Evolutionary conservation across 2,113 vertebrate species (phyloP), one percentile per base, ranked within the genome.

Genomic region (Pseudonaja textilis): DNA sequence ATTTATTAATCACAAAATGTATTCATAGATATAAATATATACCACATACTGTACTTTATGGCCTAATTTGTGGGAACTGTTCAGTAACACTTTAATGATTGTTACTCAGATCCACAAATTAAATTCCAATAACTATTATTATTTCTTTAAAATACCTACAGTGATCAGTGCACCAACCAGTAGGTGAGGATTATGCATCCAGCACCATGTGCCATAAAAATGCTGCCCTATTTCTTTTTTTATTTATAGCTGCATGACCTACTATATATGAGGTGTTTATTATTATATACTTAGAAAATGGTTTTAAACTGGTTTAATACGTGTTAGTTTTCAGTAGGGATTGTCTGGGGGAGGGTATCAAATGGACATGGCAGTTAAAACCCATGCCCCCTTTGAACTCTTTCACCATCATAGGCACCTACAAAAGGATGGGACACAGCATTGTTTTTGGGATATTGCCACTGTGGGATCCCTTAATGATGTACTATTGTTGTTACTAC

Each of bases 41-140:
- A 89, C 34, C 22, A 61, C 47, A 61, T 47, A 16, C 26, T 89
- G 14, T 64, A 86, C 55, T 39, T 8, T 91, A 81, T 39, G 90
- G 90, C 85, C 94, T 89, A 39, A 2, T 25, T 0, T 29, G 74
- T 87, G 61, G 39, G 50, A 90, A 81, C 0, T 22, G n/a, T 50
- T 81, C 55, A 92, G 50, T 47, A 91, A n/a, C 59, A 85, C 64
- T 87, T 93, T 6, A 93, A 54, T 47, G 16, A 93, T 2, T 86
- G 55, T 88, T n/a, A 50, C 11, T 14, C 55, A 0, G 42, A 39
- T 88, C 86, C 57, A 61, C 42, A 89, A 0, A 90, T 0, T 14
- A n/a, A 61, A 1, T 29, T 39, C n/a, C 18, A 61, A 26, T 26
- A 64, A 64, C 22, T 10, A 87, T n/a, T 69, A 29, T 61, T 56